Evolutionary conservation across 2,888 invertebrate species (phyloP).

Genomic region (Hecatera dysodea): DNA sequence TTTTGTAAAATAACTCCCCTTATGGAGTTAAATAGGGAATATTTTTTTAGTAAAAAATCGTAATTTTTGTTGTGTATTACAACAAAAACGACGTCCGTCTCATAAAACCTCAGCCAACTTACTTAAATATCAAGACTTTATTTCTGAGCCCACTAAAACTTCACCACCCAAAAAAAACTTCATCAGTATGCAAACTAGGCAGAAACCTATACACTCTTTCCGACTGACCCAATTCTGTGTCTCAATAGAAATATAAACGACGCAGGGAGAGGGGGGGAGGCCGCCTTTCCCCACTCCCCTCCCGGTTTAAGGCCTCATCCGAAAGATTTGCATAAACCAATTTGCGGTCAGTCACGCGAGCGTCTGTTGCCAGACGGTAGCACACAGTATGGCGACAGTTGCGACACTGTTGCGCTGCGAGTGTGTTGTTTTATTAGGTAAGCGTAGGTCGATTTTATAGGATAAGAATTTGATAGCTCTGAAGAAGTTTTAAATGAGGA

Average conservation of each 20-base stretch:
- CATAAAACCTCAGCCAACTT: not conserved
- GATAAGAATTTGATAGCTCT: not conserved
- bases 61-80: too few relatives aligned
- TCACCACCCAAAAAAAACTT: conserved; percentile 8
- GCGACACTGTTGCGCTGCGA: conserved; percentile 39
- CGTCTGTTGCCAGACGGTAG: conserved; percentile 27
- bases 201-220: conserved; percentile 44
- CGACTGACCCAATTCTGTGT: conserved; percentile 57
- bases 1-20: too few relatives aligned
- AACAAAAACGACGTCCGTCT: not conserved
- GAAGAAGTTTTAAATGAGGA: too few relatives aligned
- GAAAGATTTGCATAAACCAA: conserved; percentile 74
- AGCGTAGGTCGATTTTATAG: not conserved
- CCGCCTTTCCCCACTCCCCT: not conserved
- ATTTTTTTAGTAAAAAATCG: too few relatives aligned
- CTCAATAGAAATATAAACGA: conserved; percentile 63
- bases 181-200: conserved; percentile 50
- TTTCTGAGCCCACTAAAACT: not conserved
- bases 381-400: conserved; percentile 19
- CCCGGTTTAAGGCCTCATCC: conserved; percentile 51
- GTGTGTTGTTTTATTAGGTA: not conserved
- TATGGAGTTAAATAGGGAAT: too few relatives aligned
- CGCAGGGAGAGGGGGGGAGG: not conserved
- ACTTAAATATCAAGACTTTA: conserved; percentile 4
- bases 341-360: conserved; percentile 73